Evolutionary conservation across 2,888 invertebrate genomes (phyloP), one percentile per base, ranked within the genome.

Genomic region (Hirtodrosophila duncani): DNA sequence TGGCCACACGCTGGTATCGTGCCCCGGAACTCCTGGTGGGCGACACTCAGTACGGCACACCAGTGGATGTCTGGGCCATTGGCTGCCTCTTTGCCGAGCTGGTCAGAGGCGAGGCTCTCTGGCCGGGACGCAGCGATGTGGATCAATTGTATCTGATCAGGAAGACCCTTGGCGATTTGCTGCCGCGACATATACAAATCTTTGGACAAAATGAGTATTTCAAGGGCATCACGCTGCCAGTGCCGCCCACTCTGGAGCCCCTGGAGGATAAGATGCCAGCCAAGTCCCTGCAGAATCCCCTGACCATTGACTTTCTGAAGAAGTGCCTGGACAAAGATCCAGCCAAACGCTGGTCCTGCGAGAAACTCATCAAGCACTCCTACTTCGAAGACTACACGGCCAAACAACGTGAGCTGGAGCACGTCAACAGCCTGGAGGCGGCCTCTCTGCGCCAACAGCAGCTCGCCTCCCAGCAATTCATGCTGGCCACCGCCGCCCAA

Each of bases 81-180:
- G 99, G 96, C 17, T 96, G 96, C 83, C 94, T 96, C 3, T 92
- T 94, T 83, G 96, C 96, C 3, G 96, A 96, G 86, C 88, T 97
- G 42, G 90, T 96, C 39, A 91, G 93, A 37, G 96, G 97, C 9
- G 97, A 97, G 86, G 97, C 98, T 1, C 59, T 98, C 17, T 99
- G 99, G 99, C 99, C 99, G 0, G 99, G 99, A 24, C 95, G 98
- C 87, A 98, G 98, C 20, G 99, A 99, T 87, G 94, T 99, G 14
- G 99, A 99, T 88, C 99, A 99, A 87, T 88, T 99, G 43, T 99
- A 97, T 88, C 91, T 98, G 74, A 99, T 99, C 83, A 90, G 97
- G 82, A 94, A 94, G 87, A 98, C 98, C 1, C 89, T 99, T 53
- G 99, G 99, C 4, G 98, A 98, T 84, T 89, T 99, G 49, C 89